Conservation (phyloP, 2,113 vertebrate genomes). For the Hemicordylus capensis region DNA sequence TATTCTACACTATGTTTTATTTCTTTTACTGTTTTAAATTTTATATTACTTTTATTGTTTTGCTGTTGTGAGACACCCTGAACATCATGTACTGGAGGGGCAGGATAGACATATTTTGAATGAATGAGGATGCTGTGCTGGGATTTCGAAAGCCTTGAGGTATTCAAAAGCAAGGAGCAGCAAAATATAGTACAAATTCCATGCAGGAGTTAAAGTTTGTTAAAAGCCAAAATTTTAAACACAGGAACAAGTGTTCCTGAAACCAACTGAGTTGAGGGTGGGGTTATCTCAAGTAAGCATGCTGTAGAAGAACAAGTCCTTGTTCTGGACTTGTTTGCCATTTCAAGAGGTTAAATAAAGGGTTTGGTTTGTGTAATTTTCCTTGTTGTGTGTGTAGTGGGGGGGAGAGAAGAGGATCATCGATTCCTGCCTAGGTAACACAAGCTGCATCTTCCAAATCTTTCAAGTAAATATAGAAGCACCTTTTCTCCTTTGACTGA, state of each 20-base stretch:
- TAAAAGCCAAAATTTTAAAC: background rate
- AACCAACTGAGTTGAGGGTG: background rate
- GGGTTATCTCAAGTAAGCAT: background rate
- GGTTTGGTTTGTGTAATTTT: background rate
- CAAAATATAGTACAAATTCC: background rate
- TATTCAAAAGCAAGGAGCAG: background rate
- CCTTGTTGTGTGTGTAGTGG: too few relatives aligned
- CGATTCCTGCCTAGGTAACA: background rate
- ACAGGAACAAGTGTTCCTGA: background rate
- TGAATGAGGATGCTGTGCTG: too few relatives aligned
- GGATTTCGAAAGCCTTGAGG: background rate
- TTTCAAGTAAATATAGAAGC: background rate
- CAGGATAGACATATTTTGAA: too few relatives aligned
- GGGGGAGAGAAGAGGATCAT: background rate
- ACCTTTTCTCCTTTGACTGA: background rate
- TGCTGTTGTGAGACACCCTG: too few relatives aligned
- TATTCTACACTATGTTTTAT: too few relatives aligned
- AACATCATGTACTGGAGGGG: too few relatives aligned
- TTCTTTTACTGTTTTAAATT: too few relatives aligned
- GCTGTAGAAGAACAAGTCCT: background rate
- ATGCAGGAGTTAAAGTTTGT: background rate
- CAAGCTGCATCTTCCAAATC: background rate
- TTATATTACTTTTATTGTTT: too few relatives aligned
- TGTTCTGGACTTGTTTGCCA: background rate
- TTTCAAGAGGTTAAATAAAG: conserved; percentile 9